Base-by-base conservation (phyloP, 2,113 vertebrate species). In the Albula goreensis region DNA sequence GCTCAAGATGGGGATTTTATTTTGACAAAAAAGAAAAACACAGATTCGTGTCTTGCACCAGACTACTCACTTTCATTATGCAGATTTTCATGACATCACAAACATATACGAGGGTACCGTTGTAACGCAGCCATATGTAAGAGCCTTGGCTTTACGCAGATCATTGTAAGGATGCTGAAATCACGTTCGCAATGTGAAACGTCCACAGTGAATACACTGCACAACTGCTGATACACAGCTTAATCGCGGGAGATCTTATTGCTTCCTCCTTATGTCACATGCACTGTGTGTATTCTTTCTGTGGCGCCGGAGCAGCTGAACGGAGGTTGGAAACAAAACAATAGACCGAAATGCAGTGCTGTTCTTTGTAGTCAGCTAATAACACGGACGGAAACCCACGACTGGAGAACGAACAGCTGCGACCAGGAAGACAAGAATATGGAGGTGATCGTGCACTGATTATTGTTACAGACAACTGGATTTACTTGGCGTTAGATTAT, bases 301-400 rank as follows among this genome's bases (percentile, higher is more conserved):
- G 84, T 80, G 74, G 50, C 86, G 80, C 81, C 84, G 84, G 70
- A 83, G 89, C 85, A 66, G 83, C 80, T 83, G 80, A 87, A 85
- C 89, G 88, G 86, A 83, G 87, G 85, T 70, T 82, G 85, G 66
- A 80, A 89, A 66, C 83, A 83, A 74, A 92, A 93, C 92, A 93
- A 93, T 89, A 93, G 92, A 89, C 84, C 88, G 88, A 89, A 84
- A 90, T 85, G 88, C 85, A 86, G 87, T 84, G 87, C 86, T 81
- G 85, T 70, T 81, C 86, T 88, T 84, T 87, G 87, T 86, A 89
- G 86, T 22, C 70, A 74, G 70, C 25, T 89, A 89, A 85, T 60
- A 83, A 83, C 48, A 53, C 78, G 57, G 78, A 81, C 41, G 83
- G 78, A 85, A 86, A 86, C 31, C 56, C 87, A 85, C 80, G 74